A percentile compares a stretch with the other conserved stretches of the same genome.
Conservation (phyloP, 2,113 vertebrate species). For the Apistogramma diplotaenia region DNA sequence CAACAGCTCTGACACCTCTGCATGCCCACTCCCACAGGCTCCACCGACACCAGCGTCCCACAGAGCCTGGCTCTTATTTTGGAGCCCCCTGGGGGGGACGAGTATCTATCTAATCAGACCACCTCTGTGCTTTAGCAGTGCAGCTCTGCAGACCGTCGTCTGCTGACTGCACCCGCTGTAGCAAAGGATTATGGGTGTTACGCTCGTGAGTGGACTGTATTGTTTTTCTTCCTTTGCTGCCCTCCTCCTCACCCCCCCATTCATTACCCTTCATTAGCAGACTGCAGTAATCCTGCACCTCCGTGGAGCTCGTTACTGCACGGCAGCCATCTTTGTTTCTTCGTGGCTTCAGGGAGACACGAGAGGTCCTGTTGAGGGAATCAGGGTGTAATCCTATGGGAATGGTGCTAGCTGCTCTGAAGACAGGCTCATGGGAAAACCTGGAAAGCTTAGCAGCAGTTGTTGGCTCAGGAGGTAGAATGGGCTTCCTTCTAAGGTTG, state of each 20-base stretch:
- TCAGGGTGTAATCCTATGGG: neutral
- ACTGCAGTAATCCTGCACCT: slow-evolving; percentile 51
- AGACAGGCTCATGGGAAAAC: neutral
- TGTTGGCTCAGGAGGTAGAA: neutral
- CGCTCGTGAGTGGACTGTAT: slow-evolving; percentile 21
- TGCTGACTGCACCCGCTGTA: neutral
- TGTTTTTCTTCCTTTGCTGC: slow-evolving; percentile 25
- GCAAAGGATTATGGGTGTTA: slow-evolving; percentile 50
- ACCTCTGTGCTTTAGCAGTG: neutral
- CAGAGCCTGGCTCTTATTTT: neutral
- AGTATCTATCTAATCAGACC: neutral
- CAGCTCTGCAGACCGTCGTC: neutral
- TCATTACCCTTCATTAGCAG: slow-evolving; percentile 50
- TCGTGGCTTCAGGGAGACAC: neutral
- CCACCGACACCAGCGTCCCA: neutral
- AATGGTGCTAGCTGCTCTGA: neutral
- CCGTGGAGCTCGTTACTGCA: slow-evolving; percentile 15
- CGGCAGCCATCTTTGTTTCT: slow-evolving; percentile 44
- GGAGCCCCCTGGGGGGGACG: neutral
- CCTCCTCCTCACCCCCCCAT: neutral
- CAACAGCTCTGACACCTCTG: too few relatives aligned
- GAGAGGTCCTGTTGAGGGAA: neutral
- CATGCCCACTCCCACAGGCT: neutral
- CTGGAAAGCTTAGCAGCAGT: neutral
- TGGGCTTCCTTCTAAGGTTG: neutral